A percentile compares a stretch with the other conserved stretches of the same genome.
Evolutionary conservation across 2,888 invertebrate genomes (phyloP).

Genomic region (Anodontia alba): DNA sequence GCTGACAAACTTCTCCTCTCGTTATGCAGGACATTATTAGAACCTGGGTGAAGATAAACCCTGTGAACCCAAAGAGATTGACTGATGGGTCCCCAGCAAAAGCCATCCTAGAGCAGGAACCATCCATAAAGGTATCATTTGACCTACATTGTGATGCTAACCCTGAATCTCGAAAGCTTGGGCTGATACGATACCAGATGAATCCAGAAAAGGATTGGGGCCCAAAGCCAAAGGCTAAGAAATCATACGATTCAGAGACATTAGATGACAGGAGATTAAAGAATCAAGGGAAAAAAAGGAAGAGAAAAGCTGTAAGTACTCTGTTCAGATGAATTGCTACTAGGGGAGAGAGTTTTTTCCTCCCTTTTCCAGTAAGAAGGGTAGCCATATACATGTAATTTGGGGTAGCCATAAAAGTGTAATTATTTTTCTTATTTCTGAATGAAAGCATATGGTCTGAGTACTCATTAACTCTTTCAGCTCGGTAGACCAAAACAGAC

Average conservation of each 20-base stretch:
- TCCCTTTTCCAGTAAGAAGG: no score
- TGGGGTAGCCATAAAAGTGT: no score
- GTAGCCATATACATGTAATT: no score
- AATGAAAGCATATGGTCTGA: no score
- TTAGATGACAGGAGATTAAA: constrained; percentile 43
- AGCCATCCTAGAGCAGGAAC: constrained; percentile 78
- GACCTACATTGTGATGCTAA: constrained; percentile 89
- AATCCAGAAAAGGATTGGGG: constrained; percentile 97
- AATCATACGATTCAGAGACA: constrained; percentile 42
- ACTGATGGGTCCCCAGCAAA: constrained; percentile 75
- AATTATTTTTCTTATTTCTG: no score
- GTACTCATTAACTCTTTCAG: no score
- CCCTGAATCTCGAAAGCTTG: constrained; percentile 90
- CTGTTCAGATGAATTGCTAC: no score
- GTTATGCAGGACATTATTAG: constrained; percentile 89
- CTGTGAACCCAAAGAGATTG: constrained; percentile 75
- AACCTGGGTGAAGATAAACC: constrained; percentile 88
- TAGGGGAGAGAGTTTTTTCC: neutral
- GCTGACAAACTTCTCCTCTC: neutral
- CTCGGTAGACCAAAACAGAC: no score
- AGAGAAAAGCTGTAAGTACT: constrained; percentile 42
- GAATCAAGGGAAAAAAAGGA: constrained; percentile 59
- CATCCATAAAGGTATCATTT: constrained; percentile 75
- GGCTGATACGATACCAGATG: constrained; percentile 90
- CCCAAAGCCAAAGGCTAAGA: constrained; percentile 91